Evolutionary conservation across 1,140 invertebrate species (phyloP).

Genomic region (Leptinotarsa texana): DNA sequence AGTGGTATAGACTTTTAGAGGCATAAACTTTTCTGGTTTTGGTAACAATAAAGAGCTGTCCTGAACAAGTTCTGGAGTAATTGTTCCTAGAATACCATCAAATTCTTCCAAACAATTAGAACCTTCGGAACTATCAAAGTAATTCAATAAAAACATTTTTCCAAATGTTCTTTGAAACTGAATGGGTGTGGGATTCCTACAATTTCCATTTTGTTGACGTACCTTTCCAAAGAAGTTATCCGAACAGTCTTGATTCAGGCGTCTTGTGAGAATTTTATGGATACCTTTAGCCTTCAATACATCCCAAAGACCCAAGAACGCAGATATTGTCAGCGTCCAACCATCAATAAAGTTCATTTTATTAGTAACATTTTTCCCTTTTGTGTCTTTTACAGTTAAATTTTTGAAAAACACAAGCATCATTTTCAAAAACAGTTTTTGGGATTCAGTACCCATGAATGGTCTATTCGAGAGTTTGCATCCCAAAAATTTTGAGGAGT

Average conservation of each 20-base stretch:
- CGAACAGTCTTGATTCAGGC: conserved; percentile 35
- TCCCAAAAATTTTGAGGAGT: conserved; percentile 24
- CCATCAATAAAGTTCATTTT: conserved; percentile 26
- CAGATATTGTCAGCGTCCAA: conserved; percentile 25
- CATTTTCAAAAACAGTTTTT: conserved; percentile 20
- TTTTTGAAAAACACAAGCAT: conserved; percentile 17
- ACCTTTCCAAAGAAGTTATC: conserved; percentile 38
- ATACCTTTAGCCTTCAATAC: conserved; percentile 19
- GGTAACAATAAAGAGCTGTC: background rate
- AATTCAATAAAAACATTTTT: conserved; percentile 31
- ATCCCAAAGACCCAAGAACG: conserved; percentile 24
- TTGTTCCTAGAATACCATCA: background rate
- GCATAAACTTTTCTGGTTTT: background rate
- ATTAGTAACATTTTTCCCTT: conserved; percentile 18
- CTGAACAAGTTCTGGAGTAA: conserved; percentile 2
- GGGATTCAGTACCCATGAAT: background rate
- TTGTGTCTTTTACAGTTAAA: conserved; percentile 16
- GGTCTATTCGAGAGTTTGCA: conserved; percentile 20
- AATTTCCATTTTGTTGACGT: conserved; percentile 24
- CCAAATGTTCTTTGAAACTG: conserved; percentile 32
- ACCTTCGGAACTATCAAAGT: conserved; percentile 11
- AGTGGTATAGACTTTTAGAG: background rate
- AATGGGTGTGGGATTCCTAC: conserved; percentile 32
- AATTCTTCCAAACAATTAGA: conserved; percentile 22
- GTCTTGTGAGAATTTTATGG: conserved; percentile 24